Evolutionary conservation across 2,888 invertebrate species (phyloP).

Genomic region (Syritta pipiens): DNA sequence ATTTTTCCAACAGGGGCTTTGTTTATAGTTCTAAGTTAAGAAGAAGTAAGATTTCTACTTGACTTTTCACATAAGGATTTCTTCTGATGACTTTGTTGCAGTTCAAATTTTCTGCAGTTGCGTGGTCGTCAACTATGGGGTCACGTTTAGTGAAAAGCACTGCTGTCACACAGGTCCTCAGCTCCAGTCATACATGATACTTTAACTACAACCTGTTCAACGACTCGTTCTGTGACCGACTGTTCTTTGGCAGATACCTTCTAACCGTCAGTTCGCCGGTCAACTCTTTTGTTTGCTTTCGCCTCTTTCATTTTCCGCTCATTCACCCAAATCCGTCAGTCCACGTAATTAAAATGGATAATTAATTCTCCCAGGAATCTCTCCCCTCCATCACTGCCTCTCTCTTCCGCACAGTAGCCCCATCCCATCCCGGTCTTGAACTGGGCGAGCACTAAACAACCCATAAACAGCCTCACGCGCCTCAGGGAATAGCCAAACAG

Average conservation of each 20-base stretch:
- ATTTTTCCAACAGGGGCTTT: too few relatives aligned
- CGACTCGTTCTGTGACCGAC: background rate
- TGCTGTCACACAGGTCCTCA: background rate
- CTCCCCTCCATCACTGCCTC: background rate
- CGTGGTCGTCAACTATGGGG: too few relatives aligned
- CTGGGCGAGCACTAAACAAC: background rate
- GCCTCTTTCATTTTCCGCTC: background rate
- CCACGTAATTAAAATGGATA: conserved; percentile 15
- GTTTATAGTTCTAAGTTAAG: too few relatives aligned
- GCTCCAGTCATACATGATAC: too few relatives aligned
- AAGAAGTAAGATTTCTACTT: too few relatives aligned
- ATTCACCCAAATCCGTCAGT: background rate
- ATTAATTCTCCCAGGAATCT: conserved; percentile 44
- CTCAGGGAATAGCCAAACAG: conserved; percentile 6
- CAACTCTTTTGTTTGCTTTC: conserved; percentile 19
- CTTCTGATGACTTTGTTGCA: too few relatives aligned
- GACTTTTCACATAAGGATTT: too few relatives aligned
- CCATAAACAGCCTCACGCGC: background rate
- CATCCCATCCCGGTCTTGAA: background rate
- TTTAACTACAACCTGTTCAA: too few relatives aligned
- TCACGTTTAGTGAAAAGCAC: background rate
- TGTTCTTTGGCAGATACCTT: too few relatives aligned
- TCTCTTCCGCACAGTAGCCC: background rate
- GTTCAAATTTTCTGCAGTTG: too few relatives aligned
- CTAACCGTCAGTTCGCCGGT: background rate